Percentiles rank a stretch among this genome's conserved stretches.
phyloP scores from a whole-genome alignment of 2,797 vertebrate species.

The Pipistrellus pygmaeus region DNA sequence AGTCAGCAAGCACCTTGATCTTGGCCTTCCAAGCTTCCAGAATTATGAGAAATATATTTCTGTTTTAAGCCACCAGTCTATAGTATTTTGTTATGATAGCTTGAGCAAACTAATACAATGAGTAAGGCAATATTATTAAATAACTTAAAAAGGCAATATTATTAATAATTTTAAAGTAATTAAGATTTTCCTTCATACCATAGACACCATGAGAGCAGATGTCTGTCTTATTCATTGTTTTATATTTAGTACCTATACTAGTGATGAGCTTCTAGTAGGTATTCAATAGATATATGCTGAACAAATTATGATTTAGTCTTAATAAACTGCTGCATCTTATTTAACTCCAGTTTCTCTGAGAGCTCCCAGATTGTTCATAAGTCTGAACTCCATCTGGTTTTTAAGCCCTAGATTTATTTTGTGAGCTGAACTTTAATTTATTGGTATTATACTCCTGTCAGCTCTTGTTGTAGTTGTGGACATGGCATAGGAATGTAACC shows the following conservation, averaged over 20 bases:
- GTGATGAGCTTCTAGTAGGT: background rate
- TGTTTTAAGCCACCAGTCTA: background rate
- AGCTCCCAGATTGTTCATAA: background rate
- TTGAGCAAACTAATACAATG: background rate
- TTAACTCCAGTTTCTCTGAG: background rate
- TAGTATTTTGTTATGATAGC: background rate
- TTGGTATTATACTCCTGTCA: background rate
- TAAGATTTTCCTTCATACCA: background rate
- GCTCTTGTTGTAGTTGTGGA: background rate
- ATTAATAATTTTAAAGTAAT: background rate
- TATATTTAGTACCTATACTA: background rate
- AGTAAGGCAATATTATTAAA: background rate
- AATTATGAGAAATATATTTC: background rate
- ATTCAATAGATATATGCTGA: background rate
- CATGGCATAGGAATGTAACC: background rate
- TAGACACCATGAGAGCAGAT: background rate
- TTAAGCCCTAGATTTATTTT: conserved; percentile 9
- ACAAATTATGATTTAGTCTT: background rate
- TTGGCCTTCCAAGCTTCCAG: background rate
- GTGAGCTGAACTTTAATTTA: background rate
- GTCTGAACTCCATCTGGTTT: background rate
- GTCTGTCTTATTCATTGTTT: background rate
- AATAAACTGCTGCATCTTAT: background rate
- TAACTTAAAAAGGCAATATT: background rate
- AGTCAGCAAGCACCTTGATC: background rate